Evolutionary conservation across 2,888 invertebrate species (phyloP), one percentile per base, ranked within the genome.

Genomic region (Crepidodera aurea): DNA sequence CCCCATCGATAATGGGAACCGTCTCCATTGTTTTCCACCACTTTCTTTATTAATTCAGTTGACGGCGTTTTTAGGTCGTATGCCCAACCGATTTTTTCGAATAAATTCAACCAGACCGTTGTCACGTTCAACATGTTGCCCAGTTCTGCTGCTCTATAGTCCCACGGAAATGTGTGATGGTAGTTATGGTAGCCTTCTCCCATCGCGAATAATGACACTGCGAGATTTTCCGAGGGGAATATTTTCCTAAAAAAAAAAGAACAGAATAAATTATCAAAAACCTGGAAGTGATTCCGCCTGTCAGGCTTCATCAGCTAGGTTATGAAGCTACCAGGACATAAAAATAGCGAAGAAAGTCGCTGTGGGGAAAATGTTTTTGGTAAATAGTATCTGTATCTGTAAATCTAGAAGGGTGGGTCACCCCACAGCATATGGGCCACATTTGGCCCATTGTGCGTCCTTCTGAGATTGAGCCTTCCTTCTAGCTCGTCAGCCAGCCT

Each of bases 171-270:
- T 0, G 91, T 91, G 81, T 96, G 96, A 78, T 96, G 96, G 81
- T 93, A 96, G 82, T 96, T 96, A 83, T 96, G 95, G 91, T 93
- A 96, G 1, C 95, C 95, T 79, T 93, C 93, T 0, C 93, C 94
- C 82, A 92, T 83, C 0, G 92, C 87, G 29, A 89, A 74, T 0
- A 92, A 73, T 0, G 93, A 88, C 0, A 96, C 94, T 0, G 83
- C 79, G 64, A 85, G 82, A 77, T 93, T 95, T 81, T 96, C 90
- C 0, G 86, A 82, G 0, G 96, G 94, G 79, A 88, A 90, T 72
- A 96, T 91, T 76, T 84, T 82, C 70, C 93, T 92, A 80, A 46
- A 73, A 73, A 15, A 42, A 8, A 13, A 13, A 22, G 18, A 42
- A 40, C 29, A n/a, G n/a, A n/a, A n/a, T n/a, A n/a, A 25, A 16